Percentiles rank a stretch among this genome's conserved stretches.
Conservation (phyloP, 2,888 invertebrate species). For the Hydriomena furcata region DNA sequence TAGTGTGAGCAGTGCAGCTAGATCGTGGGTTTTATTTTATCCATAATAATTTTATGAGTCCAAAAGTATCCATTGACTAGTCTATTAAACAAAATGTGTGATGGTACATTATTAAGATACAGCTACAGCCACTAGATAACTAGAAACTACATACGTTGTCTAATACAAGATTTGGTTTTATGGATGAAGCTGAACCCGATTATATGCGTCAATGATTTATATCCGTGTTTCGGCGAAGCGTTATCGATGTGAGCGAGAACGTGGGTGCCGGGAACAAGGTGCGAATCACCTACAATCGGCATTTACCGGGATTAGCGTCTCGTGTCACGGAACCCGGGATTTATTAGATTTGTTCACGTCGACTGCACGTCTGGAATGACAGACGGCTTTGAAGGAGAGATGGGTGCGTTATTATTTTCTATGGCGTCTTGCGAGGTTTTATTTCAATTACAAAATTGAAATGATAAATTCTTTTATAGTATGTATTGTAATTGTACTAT, state of each 20-base stretch:
- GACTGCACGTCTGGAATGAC: conserved; percentile 32
- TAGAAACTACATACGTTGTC: too few relatives aligned
- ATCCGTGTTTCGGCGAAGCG: not conserved
- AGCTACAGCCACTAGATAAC: too few relatives aligned
- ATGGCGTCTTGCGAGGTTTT: conserved; percentile 1
- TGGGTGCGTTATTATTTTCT: conserved; percentile 12
- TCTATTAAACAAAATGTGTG: too few relatives aligned
- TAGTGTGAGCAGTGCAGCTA: too few relatives aligned
- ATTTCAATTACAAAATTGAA: not conserved
- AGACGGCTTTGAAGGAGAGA: conserved; percentile 28
- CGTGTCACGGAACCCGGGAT: conserved; percentile 34
- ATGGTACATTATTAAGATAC: too few relatives aligned
- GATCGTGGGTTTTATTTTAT: too few relatives aligned
- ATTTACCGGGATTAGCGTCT: conserved; percentile 25
- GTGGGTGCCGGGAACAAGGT: conserved; percentile 14
- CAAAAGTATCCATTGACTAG: too few relatives aligned
- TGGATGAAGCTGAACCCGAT: too few relatives aligned
- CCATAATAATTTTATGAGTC: too few relatives aligned
- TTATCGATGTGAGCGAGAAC: not conserved
- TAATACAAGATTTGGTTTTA: too few relatives aligned
- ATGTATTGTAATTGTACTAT: too few relatives aligned
- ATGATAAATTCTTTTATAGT: not conserved
- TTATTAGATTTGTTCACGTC: conserved; percentile 42
- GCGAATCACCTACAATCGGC: conserved; percentile 21
- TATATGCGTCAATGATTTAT: too few relatives aligned